These are phyloP conservation scores for Minunthozetes semirufus DNA, from an alignment of 2,888 invertebrate species.

Conservation along the genomic window DNA sequence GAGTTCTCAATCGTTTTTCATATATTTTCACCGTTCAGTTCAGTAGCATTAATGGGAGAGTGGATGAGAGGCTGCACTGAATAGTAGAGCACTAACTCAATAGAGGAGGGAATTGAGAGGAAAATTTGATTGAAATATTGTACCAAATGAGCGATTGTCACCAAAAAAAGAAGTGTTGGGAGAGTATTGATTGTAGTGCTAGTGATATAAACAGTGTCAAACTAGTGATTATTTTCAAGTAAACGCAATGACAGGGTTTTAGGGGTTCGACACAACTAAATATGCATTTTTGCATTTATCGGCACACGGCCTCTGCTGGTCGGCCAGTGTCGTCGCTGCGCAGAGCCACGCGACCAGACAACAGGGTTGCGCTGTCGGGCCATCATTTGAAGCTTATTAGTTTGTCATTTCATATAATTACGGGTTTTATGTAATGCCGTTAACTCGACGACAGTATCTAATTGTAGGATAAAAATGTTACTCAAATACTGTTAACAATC, in stretches of 20 bases:
- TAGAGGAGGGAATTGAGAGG: slow-evolving; percentile 15
- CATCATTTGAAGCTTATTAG: slow-evolving; percentile 27
- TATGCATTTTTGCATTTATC: slow-evolving; percentile 14
- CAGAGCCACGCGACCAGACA: slow-evolving; percentile 22
- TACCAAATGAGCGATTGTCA: slow-evolving; percentile 11
- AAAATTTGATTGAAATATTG: slow-evolving; percentile 23
- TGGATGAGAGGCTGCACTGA: slow-evolving; percentile 1
- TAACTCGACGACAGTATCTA: slow-evolving; percentile 23
- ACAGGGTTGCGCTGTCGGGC: not conserved
- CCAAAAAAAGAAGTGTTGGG: slow-evolving; percentile 5
- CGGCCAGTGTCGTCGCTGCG: not conserved
- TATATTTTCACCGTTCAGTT: slow-evolving; percentile 4
- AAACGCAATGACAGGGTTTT: not conserved
- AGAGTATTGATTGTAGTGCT: slow-evolving; percentile 8
- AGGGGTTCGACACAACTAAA: not conserved
- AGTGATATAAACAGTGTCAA: slow-evolving; percentile 24
- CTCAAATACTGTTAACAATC: slow-evolving; percentile 8
- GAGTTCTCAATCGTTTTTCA: not conserved
- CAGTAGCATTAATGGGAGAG: not conserved
- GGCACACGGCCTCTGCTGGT: slow-evolving; percentile 11
- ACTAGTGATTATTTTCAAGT: slow-evolving; percentile 11
- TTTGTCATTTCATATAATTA: slow-evolving; percentile 19
- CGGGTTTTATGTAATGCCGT: slow-evolving; percentile 14
- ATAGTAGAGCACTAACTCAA: not conserved
- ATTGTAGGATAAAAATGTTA: slow-evolving; percentile 23